Evolutionary conservation across 2,113 vertebrate species (phyloP).

Genomic region (Pelmatolapia mariae): DNA sequence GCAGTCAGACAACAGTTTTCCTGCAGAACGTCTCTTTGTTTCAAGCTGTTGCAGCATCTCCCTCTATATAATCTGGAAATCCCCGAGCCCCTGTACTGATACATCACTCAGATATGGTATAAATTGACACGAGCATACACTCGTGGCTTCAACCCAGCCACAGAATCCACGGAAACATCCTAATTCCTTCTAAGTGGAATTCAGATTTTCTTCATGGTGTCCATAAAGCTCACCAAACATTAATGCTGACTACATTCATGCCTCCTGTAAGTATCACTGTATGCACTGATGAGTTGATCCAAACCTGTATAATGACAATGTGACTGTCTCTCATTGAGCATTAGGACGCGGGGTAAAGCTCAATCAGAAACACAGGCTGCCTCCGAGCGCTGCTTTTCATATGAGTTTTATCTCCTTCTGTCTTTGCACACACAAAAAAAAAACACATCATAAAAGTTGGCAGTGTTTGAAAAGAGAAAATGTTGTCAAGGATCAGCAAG

Average conservation of each 20-base stretch:
- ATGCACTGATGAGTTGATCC: neutral
- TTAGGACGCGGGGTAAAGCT: neutral
- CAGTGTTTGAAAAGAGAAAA: neutral
- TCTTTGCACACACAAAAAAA: neutral
- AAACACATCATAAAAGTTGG: neutral
- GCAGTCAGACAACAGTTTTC: neutral
- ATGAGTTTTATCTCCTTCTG: neutral
- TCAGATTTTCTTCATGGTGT: neutral
- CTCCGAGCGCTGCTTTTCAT: neutral
- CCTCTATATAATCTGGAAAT: neutral
- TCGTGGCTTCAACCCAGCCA: neutral
- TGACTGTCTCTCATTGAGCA: neutral
- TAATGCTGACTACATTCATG: neutral
- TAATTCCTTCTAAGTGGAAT: neutral
- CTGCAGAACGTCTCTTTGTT: neutral
- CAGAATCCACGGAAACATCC: neutral
- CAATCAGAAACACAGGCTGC: neutral
- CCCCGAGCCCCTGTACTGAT: neutral
- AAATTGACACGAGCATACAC: neutral
- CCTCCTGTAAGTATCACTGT: neutral
- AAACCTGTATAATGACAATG: neutral
- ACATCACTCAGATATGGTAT: neutral
- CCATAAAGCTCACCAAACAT: neutral
- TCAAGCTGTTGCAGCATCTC: neutral
- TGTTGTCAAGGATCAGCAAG: neutral